These are phyloP conservation scores for Halichoerus grypus DNA, from an alignment of 2,113 vertebrate genomes.

Conservation along the genomic window DNA sequence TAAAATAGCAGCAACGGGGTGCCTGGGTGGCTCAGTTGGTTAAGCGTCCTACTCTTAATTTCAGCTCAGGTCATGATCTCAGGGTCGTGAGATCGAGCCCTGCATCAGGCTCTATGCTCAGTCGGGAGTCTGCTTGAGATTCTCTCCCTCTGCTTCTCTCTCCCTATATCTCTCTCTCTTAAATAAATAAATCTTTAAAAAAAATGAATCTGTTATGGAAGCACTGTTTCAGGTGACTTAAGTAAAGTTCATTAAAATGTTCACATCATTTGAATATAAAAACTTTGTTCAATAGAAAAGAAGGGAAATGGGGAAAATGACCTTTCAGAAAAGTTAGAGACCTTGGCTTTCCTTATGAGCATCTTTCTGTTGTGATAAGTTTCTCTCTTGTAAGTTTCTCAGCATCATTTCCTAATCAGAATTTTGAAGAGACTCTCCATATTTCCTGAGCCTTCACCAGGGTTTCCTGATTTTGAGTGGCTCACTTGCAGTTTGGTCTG, in stretches of 20 bases:
- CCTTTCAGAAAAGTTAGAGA: not conserved
- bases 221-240: not conserved
- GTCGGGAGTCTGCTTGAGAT: not conserved
- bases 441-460: not conserved
- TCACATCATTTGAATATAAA: not conserved
- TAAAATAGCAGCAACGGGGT: not conserved
- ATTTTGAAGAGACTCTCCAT: not conserved
- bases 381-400: not conserved
- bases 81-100: not conserved
- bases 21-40: not conserved
- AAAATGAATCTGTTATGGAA: not conserved
- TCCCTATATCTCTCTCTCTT: not conserved
- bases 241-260: not conserved
- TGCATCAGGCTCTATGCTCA: not conserved
- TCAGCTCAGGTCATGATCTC: not conserved
- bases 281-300: not conserved
- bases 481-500: conserved; percentile 31
- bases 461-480: conserved; percentile 31
- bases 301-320: not conserved
- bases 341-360: conserved; percentile 74
- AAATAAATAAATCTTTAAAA: not conserved
- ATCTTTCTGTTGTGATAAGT: not conserved
- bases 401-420: not conserved
- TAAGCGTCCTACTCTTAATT: not conserved
- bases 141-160: not conserved